Evolutionary conservation across 1,140 invertebrate genomes (phyloP).

Genomic region (Dinoponera quadriceps): DNA sequence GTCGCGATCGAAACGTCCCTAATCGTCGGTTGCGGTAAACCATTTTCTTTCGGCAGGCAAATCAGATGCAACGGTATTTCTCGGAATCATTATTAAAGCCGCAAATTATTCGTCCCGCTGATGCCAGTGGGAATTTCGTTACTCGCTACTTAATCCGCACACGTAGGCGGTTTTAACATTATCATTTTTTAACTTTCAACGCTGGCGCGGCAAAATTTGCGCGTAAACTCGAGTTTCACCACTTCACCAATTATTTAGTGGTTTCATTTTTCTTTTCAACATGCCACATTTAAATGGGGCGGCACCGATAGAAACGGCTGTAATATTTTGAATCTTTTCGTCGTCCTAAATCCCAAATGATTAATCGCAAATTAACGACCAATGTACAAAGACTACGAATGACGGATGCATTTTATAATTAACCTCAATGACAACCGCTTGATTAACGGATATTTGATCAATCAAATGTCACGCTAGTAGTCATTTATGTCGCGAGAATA

Average conservation of each 20-base stretch:
- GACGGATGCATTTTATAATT: no score
- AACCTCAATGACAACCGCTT: no score
- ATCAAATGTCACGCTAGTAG: no score
- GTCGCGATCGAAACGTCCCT: background rate
- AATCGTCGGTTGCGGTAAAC: background rate
- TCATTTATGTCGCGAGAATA: no score
- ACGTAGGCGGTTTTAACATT: slow-evolving; percentile 9
- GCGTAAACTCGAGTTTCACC: slow-evolving; percentile 8
- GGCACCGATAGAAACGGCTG: no score
- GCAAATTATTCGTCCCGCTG: slow-evolving; percentile 5
- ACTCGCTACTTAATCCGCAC: background rate
- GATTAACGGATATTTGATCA: no score
- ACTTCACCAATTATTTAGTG: background rate
- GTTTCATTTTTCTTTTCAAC: slow-evolving; percentile 15
- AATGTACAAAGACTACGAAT: no score
- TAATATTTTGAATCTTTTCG: no score
- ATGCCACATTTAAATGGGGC: background rate
- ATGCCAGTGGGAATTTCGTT: background rate
- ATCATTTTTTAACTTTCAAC: slow-evolving; percentile 27
- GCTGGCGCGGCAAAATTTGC: background rate
- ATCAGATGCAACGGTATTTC: background rate
- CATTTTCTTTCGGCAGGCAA: slow-evolving; percentile 25
- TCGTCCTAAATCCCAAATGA: no score
- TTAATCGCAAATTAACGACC: no score
- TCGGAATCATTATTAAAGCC: slow-evolving; percentile 10